Base-by-base conservation (phyloP, 1,140 invertebrate species). In the Macrobrachium rosenbergii region DNA sequence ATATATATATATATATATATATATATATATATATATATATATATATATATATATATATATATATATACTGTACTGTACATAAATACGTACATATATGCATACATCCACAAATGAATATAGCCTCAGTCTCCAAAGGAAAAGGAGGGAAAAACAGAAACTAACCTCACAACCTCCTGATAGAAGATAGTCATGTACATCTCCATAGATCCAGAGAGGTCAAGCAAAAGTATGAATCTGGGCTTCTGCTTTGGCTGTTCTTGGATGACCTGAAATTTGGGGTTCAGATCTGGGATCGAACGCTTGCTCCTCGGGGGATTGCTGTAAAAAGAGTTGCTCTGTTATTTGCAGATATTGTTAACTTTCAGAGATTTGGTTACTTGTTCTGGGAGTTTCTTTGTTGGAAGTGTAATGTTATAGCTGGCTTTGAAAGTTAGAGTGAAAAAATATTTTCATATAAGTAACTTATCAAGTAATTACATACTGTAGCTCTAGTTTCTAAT, bases 141-240 rank as follows among this genome's bases (percentile, higher is more conserved):
- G 8, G 21, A 17, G 23, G 19, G 23, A 14, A 11, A 28, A 19
- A 76, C 37, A 19, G 21, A 21, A 21, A 63, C 43, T 75, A 23
- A 84, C 83, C 83, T 84, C 37, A 67, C 76, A n/a, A 84, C 60
- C 2, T 64, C 83, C 16, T 77, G 76, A n/a, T 79, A 80, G 5
- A 86, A 17, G 21, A 80, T 52, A 5, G 37, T 52, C 77, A 86
- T 86, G 19, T 59, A 86, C 28, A 28, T 17, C 28, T 80, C 76
- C 83, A 86, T 86, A 0, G 83, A 86, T 1, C 76, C 77, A 10
- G 83, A 86, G 7, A 86, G 64, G 67, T 86, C 83, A 17, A 86
- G 83, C 8, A 86, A 45, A 11, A 86, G 77, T 6, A 86, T 63
- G 17, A 86, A 86, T 11, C 83, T 60, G 6, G 76, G 76, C 28